phyloP scores from a whole-genome alignment of 2,888 invertebrate species.

The Drosophila melanocephala region DNA sequence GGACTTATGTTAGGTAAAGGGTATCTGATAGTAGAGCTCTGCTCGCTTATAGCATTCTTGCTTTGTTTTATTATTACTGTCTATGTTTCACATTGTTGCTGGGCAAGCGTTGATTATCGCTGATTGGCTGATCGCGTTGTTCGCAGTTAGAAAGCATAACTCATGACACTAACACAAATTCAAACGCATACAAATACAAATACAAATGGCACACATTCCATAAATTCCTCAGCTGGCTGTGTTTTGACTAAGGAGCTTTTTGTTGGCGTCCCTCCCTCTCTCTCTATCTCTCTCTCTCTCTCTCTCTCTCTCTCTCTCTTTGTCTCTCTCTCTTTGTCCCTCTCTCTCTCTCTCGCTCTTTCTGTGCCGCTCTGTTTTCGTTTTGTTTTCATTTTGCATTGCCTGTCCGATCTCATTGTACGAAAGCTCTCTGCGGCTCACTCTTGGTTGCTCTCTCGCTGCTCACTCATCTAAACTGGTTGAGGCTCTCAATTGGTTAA shows the following conservation, averaged over 20 bases:
- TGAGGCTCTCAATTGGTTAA: constrained; percentile 26
- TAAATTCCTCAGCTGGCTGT: constrained; percentile 50
- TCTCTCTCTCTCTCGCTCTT: background rate
- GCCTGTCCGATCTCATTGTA: constrained; percentile 34
- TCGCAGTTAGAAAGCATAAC: constrained; percentile 74
- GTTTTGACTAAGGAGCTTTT: constrained; percentile 18
- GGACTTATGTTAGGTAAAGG: background rate
- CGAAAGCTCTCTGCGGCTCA: constrained; percentile 14
- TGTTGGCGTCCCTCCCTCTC: background rate
- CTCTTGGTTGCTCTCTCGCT: background rate
- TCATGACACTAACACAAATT: constrained; percentile 28
- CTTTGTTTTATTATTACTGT: constrained; percentile 24
- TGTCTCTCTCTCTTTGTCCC: background rate
- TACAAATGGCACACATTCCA: constrained; percentile 36
- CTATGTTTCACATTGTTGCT: constrained; percentile 31
- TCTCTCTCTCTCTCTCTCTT: background rate
- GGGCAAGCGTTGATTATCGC: constrained; percentile 32
- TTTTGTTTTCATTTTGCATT: constrained; percentile 59
- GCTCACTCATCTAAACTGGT: constrained; percentile 43
- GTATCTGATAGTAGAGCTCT: constrained; percentile 10
- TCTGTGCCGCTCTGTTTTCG: constrained; percentile 1
- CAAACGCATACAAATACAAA: constrained; percentile 15
- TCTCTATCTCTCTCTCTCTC: background rate
- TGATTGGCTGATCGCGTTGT: constrained; percentile 50
- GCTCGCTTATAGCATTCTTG: background rate